Conservation (phyloP, 2,888 invertebrate genomes). For the Cheiracanthium punctorium region DNA sequence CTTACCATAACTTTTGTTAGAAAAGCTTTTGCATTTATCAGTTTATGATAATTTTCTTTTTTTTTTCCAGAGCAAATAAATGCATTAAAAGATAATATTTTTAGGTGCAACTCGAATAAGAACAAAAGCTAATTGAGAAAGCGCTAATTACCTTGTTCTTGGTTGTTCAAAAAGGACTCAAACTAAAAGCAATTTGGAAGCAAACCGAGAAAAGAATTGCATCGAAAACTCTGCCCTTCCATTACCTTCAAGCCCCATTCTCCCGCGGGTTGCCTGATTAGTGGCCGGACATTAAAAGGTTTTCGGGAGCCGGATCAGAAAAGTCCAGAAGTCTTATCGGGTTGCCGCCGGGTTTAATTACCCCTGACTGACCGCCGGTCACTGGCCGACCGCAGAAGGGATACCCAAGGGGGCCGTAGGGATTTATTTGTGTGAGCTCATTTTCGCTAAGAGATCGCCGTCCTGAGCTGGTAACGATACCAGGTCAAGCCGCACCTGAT, state of each 20-base stretch:
- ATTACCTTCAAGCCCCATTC: constrained; percentile 33
- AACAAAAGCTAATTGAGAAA: too few relatives aligned
- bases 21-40: too few relatives aligned
- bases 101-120: too few relatives aligned
- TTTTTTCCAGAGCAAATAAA: too few relatives aligned
- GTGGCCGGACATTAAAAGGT: constrained; percentile 59
- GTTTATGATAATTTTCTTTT: too few relatives aligned
- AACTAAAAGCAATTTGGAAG: too few relatives aligned
- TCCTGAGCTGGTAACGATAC: not conserved
- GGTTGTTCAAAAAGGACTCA: too few relatives aligned
- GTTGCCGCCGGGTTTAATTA: constrained; percentile 61
- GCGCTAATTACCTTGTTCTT: too few relatives aligned
- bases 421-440: constrained; percentile 53
- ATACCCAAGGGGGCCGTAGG: constrained; percentile 51
- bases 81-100: too few relatives aligned
- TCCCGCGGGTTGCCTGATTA: constrained; percentile 52
- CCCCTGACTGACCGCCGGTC: constrained; percentile 67
- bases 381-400: constrained; percentile 57
- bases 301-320: constrained; percentile 28
- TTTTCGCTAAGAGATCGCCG: constrained; percentile 39
- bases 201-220: not conserved
- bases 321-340: constrained; percentile 49
- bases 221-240: constrained; percentile 19
- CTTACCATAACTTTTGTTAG: too few relatives aligned
- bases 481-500: constrained; percentile 46